Base-by-base conservation (phyloP, 2,797 vertebrate species). In the Micrastur ruficollis region DNA sequence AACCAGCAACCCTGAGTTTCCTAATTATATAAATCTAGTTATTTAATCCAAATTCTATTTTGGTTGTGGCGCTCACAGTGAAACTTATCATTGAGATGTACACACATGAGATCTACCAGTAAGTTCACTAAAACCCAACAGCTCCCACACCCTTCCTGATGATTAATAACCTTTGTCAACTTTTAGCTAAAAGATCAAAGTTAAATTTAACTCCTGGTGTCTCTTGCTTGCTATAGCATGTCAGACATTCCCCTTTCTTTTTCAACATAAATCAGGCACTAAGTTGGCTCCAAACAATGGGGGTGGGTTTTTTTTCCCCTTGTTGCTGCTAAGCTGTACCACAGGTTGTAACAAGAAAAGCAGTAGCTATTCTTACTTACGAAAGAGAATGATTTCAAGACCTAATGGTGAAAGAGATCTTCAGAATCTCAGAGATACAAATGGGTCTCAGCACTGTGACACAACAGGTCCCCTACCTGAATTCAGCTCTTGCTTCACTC, bases 261-360 rank as follows among this genome's bases (percentile, higher is more conserved):
- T 32, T 59, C 67, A 76, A 16, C 18, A 76, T 50, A 75, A 86
- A 72, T 56, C 66, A 76, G 55, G 40, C 27, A 70, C 12, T 38
- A 21, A 23, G 9, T 23, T 67, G 47, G 15, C 27, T 70, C 15
- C 11, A 80, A 5, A 53, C 56, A 38, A 12, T 9, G 44, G 44
- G 17, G 2, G 4, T 11, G 19, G 4, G 1, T 0, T 0, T 55
- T 66, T 29, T 1, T 2, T 4, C 53, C 25, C 26, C 21, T 25
- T 72, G 31, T 46, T 49, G 12, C 50, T 66, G 10, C 32, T 86
- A 75, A 79, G 36, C 14, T 62, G 32, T 44, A 44, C 25, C 50
- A 79, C 21, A 58, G 16, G 20, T 19, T 66, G 6, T 27, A 62
- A 73, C 17, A 85, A 63, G 72, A 59, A 74, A 83, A 58, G 22